Base-by-base conservation (phyloP, 2,113 vertebrate genomes). In the Poeciliopsis occidentalis region DNA sequence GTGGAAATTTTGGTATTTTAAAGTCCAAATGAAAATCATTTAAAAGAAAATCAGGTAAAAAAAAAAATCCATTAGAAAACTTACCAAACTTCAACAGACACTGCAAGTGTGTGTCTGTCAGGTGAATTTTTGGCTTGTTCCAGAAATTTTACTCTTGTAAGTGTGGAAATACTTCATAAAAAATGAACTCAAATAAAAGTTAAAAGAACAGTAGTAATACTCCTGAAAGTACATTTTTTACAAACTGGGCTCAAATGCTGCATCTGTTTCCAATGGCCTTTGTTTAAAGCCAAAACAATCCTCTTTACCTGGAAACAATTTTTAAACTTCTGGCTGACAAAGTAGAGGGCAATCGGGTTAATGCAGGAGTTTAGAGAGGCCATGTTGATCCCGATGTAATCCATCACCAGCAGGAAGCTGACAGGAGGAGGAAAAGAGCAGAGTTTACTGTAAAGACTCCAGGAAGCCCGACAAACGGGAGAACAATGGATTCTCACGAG, bases 301-400 rank as follows among this genome's bases (percentile, higher is more conserved):
- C 27, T 12, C 69, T 76, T 62, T 81, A 97, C 96, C 96, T 96
- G 95, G 88, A 97, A 97, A 75, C 96, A 97, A 83, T 97, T 97
- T 94, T 97, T 97, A 90, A 97, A 97, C 90, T 97, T 97, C 81
- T 95, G 90, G 80, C 97, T 97, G 90, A 97, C 96, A 0, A 97
- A 97, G 90, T 97, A 97, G 74, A 97, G 96, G 29, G 97, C 97
- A 79, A 97, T 96, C 0, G 97, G 97, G 83, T 97, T 97, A 85
- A 97, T 97, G 92, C 97, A 97, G 91, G 96, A 97, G 89, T 97
- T 97, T 73, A 97, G 89, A 8, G 96, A 97, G 71, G 97, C 97
- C 96, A 97, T 97, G 91, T 97, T 97, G 92, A 97, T 97, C 47
- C 97, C 97, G 0, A 97, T 97, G 87, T 97, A 97, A 92, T 97